Percentiles rank a stretch among this genome's conserved stretches.
These are phyloP conservation scores for Sula dactylatra DNA, from an alignment of 2,113 vertebrate species.

Conservation along the genomic window DNA sequence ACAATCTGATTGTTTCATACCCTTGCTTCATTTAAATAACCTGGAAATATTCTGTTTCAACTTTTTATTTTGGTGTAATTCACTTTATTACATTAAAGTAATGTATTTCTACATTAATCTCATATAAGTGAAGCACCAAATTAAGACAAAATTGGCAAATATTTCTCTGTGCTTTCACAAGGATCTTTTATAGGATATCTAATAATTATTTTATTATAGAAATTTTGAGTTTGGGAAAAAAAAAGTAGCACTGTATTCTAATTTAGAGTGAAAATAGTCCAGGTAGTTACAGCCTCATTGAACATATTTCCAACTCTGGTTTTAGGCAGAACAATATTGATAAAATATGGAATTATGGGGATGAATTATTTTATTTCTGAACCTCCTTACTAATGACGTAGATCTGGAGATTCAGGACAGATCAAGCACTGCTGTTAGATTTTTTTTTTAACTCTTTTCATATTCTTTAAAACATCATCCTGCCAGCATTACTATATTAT, in stretches of 20 bases:
- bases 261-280: neutral
- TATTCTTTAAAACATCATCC: neutral
- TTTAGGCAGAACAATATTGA: neutral
- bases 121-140: neutral
- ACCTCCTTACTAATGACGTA: neutral
- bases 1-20: neutral
- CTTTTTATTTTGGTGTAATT: neutral
- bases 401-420: neutral
- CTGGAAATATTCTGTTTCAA: fast-evolving
- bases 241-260: neutral
- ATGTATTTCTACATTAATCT: neutral
- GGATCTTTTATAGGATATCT: neutral
- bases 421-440: neutral
- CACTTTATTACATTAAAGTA: neutral
- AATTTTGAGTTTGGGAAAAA: fast-evolving
- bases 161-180: neutral
- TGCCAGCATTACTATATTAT: neutral
- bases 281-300: neutral
- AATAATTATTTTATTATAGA: neutral
- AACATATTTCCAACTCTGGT: neutral
- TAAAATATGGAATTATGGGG: neutral
- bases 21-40: neutral
- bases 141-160: neutral
- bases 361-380: neutral
- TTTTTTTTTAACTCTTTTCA: neutral